phyloP scores from a whole-genome alignment of 2,797 vertebrate genomes.

The Acanthurus tractus region DNA sequence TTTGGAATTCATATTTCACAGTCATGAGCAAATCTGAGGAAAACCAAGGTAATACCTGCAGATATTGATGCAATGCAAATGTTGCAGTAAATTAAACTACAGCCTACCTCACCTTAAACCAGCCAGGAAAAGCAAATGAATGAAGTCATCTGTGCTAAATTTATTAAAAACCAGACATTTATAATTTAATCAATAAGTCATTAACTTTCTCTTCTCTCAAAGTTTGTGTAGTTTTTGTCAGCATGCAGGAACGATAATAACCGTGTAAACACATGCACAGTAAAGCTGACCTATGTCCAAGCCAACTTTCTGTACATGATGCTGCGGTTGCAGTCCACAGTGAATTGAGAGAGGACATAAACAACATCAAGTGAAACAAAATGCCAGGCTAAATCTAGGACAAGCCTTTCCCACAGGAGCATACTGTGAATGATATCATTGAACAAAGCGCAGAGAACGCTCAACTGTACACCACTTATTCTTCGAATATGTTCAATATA shows the following conservation, averaged over 20 bases:
- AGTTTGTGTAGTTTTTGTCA: too few relatives aligned
- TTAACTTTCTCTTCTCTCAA: too few relatives aligned
- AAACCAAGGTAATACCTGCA: not conserved
- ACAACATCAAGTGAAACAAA: slow-evolving; percentile 71
- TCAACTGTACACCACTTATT: slow-evolving; percentile 30
- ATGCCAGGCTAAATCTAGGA: slow-evolving; percentile 65
- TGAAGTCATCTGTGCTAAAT: too few relatives aligned
- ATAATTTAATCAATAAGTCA: too few relatives aligned
- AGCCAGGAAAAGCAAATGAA: not conserved
- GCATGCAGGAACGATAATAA: too few relatives aligned
- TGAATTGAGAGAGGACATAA: slow-evolving; percentile 52
- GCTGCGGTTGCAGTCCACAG: slow-evolving; percentile 30
- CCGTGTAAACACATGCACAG: not conserved
- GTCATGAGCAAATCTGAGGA: not conserved
- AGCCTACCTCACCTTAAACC: not conserved
- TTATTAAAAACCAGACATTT: too few relatives aligned
- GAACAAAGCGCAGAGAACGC: slow-evolving; percentile 44
- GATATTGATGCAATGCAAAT: not conserved
- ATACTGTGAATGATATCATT: slow-evolving; percentile 57
- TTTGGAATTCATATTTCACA: not conserved
- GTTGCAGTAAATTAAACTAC: not conserved
- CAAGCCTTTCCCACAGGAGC: slow-evolving; percentile 64
- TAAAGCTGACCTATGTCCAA: slow-evolving; percentile 33
- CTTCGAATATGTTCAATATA: slow-evolving; percentile 22
- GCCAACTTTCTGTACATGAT: slow-evolving; percentile 23